Evolutionary conservation across 1,140 invertebrate genomes (phyloP).

Genomic region (Augochlora pura): DNA sequence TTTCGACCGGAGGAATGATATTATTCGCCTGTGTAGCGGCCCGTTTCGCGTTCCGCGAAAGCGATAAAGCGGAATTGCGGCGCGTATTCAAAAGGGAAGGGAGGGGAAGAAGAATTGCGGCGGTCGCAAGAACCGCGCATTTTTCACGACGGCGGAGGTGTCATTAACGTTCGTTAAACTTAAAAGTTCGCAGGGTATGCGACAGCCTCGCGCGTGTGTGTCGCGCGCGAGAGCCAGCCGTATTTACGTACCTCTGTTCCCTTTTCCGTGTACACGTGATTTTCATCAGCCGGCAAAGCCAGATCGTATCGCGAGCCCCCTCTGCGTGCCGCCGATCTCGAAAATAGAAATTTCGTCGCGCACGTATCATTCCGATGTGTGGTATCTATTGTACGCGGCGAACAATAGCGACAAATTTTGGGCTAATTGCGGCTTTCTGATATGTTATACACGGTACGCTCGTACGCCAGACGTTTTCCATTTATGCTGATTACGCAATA

Average conservation of each 20-base stretch:
- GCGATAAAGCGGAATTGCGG: constrained; percentile 31
- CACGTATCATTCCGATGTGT: neutral
- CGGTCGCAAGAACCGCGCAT: neutral
- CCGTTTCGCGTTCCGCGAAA: constrained; percentile 24
- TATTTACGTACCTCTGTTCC: neutral
- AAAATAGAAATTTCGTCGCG: neutral
- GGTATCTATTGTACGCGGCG: neutral
- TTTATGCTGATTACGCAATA: no score
- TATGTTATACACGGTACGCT: no score
- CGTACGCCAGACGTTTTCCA: no score
- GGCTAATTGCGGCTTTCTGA: no score
- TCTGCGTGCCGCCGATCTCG: neutral
- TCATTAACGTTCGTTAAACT: constrained; percentile 37
- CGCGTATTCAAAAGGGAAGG: constrained; percentile 8
- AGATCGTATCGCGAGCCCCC: neutral
- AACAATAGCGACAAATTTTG: neutral
- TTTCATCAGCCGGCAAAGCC: neutral
- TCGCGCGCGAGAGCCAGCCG: no score
- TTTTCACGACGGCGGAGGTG: constrained; percentile 6
- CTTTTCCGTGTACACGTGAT: constrained; percentile 1
- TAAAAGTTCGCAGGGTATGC: constrained; percentile 9
- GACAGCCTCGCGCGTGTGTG: neutral
- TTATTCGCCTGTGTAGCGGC: constrained; percentile 13
- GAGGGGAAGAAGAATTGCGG: neutral
- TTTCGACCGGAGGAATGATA: constrained; percentile 44